Evolutionary conservation across 2,113 vertebrate genomes (phyloP).

Genomic region (Urocitellus parryii): DNA sequence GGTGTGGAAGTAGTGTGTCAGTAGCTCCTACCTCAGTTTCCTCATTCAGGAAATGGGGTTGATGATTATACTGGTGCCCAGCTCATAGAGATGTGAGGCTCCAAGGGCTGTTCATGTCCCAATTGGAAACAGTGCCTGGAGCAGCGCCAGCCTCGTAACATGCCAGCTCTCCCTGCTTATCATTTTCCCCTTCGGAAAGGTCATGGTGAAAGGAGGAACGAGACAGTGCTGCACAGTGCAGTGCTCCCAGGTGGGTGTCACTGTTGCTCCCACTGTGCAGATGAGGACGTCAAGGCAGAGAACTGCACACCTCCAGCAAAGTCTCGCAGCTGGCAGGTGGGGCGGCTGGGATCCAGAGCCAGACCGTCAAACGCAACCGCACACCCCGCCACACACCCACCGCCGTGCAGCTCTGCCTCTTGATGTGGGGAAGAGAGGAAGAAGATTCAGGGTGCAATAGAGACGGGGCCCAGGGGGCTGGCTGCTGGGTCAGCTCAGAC

Average conservation of each 20-base stretch:
- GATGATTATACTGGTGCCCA: neutral
- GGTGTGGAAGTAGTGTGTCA: neutral
- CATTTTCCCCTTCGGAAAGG: neutral
- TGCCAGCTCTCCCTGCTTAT: neutral
- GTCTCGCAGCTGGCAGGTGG: neutral
- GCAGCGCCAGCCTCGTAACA: neutral
- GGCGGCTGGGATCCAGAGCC: neutral
- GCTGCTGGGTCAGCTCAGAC: neutral
- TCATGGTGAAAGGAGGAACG: neutral
- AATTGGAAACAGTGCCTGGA: neutral
- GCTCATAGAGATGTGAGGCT: neutral
- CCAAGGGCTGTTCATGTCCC: neutral
- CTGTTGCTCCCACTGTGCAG: neutral
- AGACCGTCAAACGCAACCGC: neutral
- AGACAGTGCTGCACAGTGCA: too few relatives aligned
- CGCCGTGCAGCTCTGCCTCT: neutral
- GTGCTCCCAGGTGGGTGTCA: neutral
- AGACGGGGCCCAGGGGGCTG: neutral
- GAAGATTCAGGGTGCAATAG: neutral
- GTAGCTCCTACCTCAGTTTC: neutral
- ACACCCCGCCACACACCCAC: neutral
- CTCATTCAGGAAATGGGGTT: slow-evolving; percentile 41
- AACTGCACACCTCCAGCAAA: neutral
- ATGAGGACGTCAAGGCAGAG: neutral
- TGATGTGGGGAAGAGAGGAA: slow-evolving; percentile 65